Base-by-base conservation (phyloP, 2,888 invertebrate species). In the Mythimna lalbum region DNA sequence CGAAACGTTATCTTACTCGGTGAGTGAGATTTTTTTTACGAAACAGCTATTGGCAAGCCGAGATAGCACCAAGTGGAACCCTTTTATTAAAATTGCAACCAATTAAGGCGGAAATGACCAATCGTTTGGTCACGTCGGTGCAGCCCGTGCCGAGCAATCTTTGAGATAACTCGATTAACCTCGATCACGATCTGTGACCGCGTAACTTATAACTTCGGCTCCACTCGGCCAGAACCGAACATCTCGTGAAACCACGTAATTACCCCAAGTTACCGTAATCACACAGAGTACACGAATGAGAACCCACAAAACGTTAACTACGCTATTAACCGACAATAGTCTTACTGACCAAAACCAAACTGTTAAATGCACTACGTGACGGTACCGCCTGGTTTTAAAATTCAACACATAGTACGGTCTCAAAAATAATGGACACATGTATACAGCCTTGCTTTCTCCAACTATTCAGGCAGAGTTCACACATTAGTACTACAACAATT, bases 141-240 rank as follows among this genome's bases (percentile, higher is more conserved):
- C 78, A 83, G 82, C 78, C 82, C 78, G 82, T 79, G 82, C 82
- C 79, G 78, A 66, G 78, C 85, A 88, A 87, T 90, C 88, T 87
- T 87, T 83, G 81, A 87, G 87, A 88, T 90, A 89, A 90, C 89
- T 88, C 86, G 87, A 92, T 92, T 90, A 91, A 88, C 87, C 89
- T 87, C 89, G 75, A 86, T 86, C 83, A 87, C 79, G 81, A 87
- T 81, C 86, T 76, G 77, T 76, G 79, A 83, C 82, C 82, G 81
- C 78, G 73, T 76, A 78, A 84, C 75, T 74, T 81, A 74, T 74
- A 73, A 68, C 77, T 75, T 76, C 59, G 73, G 63, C 50, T 61
- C 61, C 57, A 60, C 33, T 50, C 74, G 57, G 55, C 61, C 53
- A 68, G 66, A 71, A 69, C 73, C 59, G 70, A 64, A 63, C 69